Percentiles rank a stretch among this genome's conserved stretches.
Evolutionary conservation across 2,888 invertebrate species (phyloP).

Genomic region (Eupithecia exiguata): DNA sequence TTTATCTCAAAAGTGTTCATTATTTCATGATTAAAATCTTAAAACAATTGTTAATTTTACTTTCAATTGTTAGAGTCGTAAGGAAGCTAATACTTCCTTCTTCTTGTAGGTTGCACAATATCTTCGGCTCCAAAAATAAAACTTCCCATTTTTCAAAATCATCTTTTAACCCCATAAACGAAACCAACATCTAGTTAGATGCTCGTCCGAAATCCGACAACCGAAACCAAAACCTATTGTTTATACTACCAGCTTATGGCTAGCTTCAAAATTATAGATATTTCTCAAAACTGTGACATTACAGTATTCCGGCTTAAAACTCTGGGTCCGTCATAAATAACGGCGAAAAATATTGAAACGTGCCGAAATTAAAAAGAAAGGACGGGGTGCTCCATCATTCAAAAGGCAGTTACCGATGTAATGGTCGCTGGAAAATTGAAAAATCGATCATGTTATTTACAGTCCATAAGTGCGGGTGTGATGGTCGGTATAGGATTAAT

Average conservation of each 20-base stretch:
- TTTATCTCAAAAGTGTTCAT: no score
- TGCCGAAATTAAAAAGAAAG: conserved; percentile 14
- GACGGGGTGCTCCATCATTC: conserved; percentile 18
- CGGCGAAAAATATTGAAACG: conserved; percentile 14
- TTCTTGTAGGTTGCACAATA: no score
- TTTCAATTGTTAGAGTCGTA: no score
- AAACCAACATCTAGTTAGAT: neutral
- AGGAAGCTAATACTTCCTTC: no score
- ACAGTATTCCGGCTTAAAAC: conserved; percentile 1
- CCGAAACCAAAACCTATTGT: neutral
- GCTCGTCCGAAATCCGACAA: neutral
- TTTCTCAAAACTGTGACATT: conserved; percentile 5
- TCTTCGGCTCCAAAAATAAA: no score
- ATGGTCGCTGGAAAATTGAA: conserved; percentile 30
- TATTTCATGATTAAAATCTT: no score
- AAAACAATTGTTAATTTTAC: no score
- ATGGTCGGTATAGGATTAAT: conserved; percentile 33
- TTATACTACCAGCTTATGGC: neutral
- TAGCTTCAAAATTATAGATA: neutral
- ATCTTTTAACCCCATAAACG: no score
- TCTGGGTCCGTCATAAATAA: conserved; percentile 13
- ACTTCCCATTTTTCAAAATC: no score
- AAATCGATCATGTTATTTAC: conserved; percentile 36
- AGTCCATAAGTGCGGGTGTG: conserved; percentile 19
- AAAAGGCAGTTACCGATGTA: conserved; percentile 23